Conservation (phyloP, 2,113 vertebrate genomes). For the Lagopus leucura region DNA sequence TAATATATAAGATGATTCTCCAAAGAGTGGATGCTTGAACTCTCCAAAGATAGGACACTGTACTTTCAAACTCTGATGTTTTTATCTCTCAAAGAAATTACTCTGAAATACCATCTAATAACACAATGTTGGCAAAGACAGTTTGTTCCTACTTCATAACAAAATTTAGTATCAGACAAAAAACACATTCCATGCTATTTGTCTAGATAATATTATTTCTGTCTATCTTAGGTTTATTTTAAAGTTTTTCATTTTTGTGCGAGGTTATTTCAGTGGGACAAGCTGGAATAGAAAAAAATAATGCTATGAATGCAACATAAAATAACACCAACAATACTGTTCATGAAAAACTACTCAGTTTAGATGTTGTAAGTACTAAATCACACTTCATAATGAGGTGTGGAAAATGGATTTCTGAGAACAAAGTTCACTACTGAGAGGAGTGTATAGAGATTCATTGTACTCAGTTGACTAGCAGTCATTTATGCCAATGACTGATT, state of each 20-base stretch:
- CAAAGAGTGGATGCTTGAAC: background rate
- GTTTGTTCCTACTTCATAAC: background rate
- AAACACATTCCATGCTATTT: background rate
- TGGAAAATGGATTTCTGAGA: background rate
- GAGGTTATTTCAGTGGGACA: background rate
- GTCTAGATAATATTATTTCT: background rate
- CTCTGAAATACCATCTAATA: background rate
- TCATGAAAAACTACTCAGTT: background rate
- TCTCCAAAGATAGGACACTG: background rate
- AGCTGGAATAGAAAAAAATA: background rate
- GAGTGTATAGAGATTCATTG: background rate
- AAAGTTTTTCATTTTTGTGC: background rate
- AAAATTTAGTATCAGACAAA: background rate
- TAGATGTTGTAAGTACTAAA: background rate
- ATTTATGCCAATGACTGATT: background rate
- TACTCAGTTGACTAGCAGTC: background rate
- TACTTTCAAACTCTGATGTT: background rate
- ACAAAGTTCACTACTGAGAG: background rate
- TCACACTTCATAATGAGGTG: background rate
- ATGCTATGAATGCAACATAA: background rate
- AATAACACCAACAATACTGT: background rate
- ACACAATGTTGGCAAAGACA: background rate
- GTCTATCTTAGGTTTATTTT: background rate
- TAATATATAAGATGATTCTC: background rate
- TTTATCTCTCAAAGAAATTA: background rate